Percentiles rank a stretch among this genome's conserved stretches.
These are phyloP conservation scores for Pterostichus niger DNA, from an alignment of 2,888 invertebrate species.

Conservation along the genomic window DNA sequence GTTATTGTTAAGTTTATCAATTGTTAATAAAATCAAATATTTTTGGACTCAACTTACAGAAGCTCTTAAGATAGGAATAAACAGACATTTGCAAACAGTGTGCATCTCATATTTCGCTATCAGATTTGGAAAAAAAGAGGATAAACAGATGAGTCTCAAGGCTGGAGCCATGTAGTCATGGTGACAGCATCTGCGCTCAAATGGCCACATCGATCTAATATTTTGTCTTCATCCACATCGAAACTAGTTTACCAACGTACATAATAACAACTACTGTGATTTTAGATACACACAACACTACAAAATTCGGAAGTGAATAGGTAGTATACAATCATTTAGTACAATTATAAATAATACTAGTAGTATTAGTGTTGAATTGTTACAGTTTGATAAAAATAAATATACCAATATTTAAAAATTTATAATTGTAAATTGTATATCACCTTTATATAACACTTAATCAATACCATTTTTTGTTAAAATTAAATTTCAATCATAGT, in stretches of 20 bases:
- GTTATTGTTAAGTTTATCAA: too few relatives aligned
- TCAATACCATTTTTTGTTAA: too few relatives aligned
- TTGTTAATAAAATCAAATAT: too few relatives aligned
- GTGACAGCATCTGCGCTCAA: conserved; percentile 61
- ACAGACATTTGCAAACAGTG: conserved; percentile 24
- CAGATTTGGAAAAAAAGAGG: conserved; percentile 33
- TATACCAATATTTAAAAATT: too few relatives aligned
- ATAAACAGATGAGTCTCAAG: conserved; percentile 53
- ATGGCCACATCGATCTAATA: conserved; percentile 51
- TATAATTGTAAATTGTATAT: neutral
- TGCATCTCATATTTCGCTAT: conserved; percentile 17
- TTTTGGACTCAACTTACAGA: neutral
- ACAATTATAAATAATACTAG: too few relatives aligned
- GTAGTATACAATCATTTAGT: too few relatives aligned
- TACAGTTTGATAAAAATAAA: too few relatives aligned
- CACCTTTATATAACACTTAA: too few relatives aligned
- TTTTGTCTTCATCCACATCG: neutral
- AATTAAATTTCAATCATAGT: too few relatives aligned
- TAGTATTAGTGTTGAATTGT: too few relatives aligned
- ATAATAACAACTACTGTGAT: conserved; percentile 3
- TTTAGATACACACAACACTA: neutral
- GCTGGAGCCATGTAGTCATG: conserved; percentile 56
- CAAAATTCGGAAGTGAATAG: neutral
- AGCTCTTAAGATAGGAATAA: neutral
- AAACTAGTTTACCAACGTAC: conserved; percentile 7